Base-by-base conservation (phyloP, 2,113 vertebrate species). In the Sphaerodactylus townsendi region DNA sequence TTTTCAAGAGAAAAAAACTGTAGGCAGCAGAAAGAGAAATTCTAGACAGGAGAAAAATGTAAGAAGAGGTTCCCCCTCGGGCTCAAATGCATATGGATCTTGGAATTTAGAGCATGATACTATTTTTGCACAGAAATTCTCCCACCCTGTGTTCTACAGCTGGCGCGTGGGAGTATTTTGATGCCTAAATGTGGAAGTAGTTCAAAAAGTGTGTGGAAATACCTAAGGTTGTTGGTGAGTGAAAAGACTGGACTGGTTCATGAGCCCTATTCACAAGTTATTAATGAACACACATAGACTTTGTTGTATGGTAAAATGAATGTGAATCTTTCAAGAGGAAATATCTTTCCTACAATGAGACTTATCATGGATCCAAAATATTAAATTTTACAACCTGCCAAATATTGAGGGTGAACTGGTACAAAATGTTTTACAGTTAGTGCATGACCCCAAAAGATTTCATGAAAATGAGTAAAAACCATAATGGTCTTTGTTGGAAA, bases 41-140 rank as follows among this genome's bases (percentile, higher is more conserved):
- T 25, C 30, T 33, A 35, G 25, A 50, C 8, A 14, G 13, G 41
- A 23, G 15, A 30, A 50, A 50, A 75, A 83, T 30, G 35, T 66
- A 30, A 39, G 41, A 46, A 35, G 10, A 21, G 28, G 28, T 35
- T 71, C 39, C 74, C 21, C 66, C 48, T 33, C 30, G 23, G 39
- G 53, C 53, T 15, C 2, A 46, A 33, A 84, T 84, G 68, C 66
- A 79, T 72, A n/a, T 85, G 66, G 39, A 13, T 79, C 66, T 53
- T 66, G 15, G 21, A 65, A 75, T 71, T 62, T 71, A 71, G 37
- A 84, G 39, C 4, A 21, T 78, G 66, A 37, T n/a, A 84, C 50
- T 10, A 77, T 71, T 77, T 77, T 65, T 71, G n/a, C 50, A 71
- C 59, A 65, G 39, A 74, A 82, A 73, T 56, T 75, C 59, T 78